Base-by-base conservation (phyloP, 1,140 invertebrate genomes). In the Calliphora vicina region DNA sequence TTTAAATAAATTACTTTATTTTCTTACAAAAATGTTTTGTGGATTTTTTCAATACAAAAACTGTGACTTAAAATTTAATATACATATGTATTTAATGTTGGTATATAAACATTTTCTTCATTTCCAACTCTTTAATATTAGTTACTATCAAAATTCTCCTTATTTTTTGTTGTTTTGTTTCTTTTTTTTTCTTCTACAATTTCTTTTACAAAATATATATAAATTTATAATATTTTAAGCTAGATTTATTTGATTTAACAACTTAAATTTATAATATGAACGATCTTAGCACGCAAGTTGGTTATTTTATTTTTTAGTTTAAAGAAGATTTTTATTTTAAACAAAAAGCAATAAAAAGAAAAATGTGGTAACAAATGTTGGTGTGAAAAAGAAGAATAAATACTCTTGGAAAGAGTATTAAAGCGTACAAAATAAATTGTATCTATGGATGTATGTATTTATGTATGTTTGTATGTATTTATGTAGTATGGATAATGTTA, bases 1-100 rank as follows among this genome's bases (percentile, higher is more conserved):
- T 45, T 78, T 78, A 78, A 78, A 78, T 78, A 78, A 78, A 43
- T 78, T 78, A 78, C 74, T 78, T 78, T 78, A 78, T 78, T 78
- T 78, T 43, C 74, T 78, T 81, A 81, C 45, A 81, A 81, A 81
- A 80, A 27, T 61, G 26, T 2, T 81, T 81, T 67, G 25, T 67
- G 45, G 29, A 67, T 27, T 35, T 81, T 61, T 61, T 29, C 45
- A 61, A 81, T 61, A 81, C 45, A 81, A 81, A 76, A 76, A 76
- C 6, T 76, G 35, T 35, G 13, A 76, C 35, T 43, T 76, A 76
- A 35, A 20, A 76, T 26, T 27, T 27, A 73, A 73, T 35, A 76
- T 35, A 76, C 17, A n/a, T 35, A 43, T 76, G 3, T 43, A 0
- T 35, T 29, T 29, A 26, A 76, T 35, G 25, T 76, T n/a, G 10